Conservation (phyloP, 2,888 invertebrate species). For the Merodon equestris region DNA sequence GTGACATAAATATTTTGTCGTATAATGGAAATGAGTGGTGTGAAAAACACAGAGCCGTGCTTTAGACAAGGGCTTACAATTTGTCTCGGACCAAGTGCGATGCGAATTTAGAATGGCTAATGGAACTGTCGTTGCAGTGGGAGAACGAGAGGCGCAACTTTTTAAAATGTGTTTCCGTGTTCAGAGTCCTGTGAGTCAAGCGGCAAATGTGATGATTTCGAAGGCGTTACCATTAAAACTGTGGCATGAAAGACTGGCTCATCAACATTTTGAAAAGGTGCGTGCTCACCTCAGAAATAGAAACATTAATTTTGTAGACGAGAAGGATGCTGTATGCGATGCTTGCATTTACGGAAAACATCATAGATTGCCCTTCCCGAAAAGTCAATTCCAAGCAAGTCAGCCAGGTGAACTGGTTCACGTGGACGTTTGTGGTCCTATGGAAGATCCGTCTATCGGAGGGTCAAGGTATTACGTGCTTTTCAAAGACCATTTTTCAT, state of each 20-base stretch:
- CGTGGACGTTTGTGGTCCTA: constrained; percentile 5
- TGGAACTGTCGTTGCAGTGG: constrained; percentile 29
- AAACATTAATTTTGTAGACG: constrained; percentile 27
- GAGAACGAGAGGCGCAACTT: constrained; percentile 20
- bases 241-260: constrained; percentile 43
- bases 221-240: constrained; percentile 15
- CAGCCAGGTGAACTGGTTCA: constrained; percentile 24
- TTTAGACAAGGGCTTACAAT: constrained; percentile 10
- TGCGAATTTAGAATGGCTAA: constrained; percentile 20
- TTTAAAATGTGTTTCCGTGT: constrained; percentile 36
- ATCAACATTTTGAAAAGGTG: constrained; percentile 65
- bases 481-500: too few species aligned
- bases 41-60: constrained; percentile 16
- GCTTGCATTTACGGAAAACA: constrained; percentile 16
- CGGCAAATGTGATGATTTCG: constrained; percentile 5
- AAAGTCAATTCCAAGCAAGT: constrained; percentile 13
- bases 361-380: too few species aligned
- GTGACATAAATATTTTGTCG: constrained; percentile 52
- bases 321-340: constrained; percentile 23
- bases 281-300: constrained; percentile 5
- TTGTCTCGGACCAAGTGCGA: constrained; percentile 10
- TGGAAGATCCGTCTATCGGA: not conserved
- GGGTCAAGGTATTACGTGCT: too few species aligned
- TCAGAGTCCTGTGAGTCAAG: not conserved
- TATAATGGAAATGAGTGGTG: constrained; percentile 12